Evolutionary conservation across 2,888 invertebrate species (phyloP), one percentile per base, ranked within the genome.

Genomic region (Ophion ellenae): DNA sequence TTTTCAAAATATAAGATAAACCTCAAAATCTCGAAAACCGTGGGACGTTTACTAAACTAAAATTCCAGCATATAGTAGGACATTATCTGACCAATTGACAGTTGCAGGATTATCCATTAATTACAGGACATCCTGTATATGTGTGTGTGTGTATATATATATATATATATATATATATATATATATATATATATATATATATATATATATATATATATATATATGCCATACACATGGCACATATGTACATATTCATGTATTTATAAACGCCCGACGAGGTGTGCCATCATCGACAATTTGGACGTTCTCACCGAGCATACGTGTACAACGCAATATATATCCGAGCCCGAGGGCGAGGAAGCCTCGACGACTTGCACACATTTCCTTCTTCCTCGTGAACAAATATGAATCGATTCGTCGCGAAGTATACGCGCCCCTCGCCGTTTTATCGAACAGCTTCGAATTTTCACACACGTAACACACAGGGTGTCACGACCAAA

Each of bases 321-420:
- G 5, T 53, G 17, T 14, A 53, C 5, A 53, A 53, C 40, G 40
- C 40, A 57, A 57, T 57, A 57, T 57, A 57, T 57, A 57, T 40
- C 20, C 70, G 28, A 53, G 17, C 53, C 53, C 53, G 14, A 28
- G n/a, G 20, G n/a, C 24, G 64, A 47, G 78, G 75, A 64, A 36
- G 32, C 40, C 28, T 11, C 57, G 45, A 67, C 66, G 53, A 53
- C n/a, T 17, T 70, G 32, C n/a, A 36, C 24, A 66, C 63, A 70
- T 75, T 81, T 76, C 80, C 61, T 64, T 67, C 66, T 77, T 70
- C 28, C 32, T 59, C 11, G 64, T 24, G 61, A 71, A 76, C 71
- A 75, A 59, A 71, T 63, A 71, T 28, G 40, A 85, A 85, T 82
- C 85, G 83, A 83, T 83, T 79, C 76, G 83, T 82, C 82, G 83